Conservation (phyloP, 2,888 invertebrate species). For the Nowickia ferox region DNA sequence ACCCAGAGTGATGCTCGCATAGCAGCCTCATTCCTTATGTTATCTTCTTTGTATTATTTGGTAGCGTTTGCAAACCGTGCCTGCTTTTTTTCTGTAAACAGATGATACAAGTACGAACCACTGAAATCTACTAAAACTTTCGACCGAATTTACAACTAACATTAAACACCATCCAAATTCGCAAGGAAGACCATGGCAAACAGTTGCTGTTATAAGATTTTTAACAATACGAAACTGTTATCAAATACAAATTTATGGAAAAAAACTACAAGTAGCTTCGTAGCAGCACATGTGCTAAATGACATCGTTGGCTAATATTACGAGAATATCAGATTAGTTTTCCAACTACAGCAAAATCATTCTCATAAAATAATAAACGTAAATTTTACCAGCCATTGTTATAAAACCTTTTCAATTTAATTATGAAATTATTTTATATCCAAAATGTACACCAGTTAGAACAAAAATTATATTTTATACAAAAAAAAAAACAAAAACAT, state of each 20-base stretch:
- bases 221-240: conserved; percentile 13
- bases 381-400: conserved; percentile 43
- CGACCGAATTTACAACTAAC: no score
- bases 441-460: conserved; percentile 6
- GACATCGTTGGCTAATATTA: conserved; percentile 29
- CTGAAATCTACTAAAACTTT: no score
- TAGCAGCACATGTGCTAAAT: conserved; percentile 64
- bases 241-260: conserved; percentile 37
- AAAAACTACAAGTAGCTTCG: conserved; percentile 58
- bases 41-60: no score
- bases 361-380: conserved; percentile 31
- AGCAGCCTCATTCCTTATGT: no score
- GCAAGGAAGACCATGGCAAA: conserved; percentile 21
- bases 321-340: conserved; percentile 17
- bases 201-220: conserved; percentile 1
- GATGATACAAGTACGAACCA: no score
- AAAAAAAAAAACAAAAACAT: background rate
- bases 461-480: background rate
- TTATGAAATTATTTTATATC: conserved; percentile 37
- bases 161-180: conserved; percentile 20
- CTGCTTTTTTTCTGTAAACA: no score
- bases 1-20: no score
- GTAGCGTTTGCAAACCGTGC: no score
- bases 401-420: conserved; percentile 42
- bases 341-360: background rate